Conservation (phyloP, 2,113 vertebrate genomes). For the Empidonax alnorum region DNA sequence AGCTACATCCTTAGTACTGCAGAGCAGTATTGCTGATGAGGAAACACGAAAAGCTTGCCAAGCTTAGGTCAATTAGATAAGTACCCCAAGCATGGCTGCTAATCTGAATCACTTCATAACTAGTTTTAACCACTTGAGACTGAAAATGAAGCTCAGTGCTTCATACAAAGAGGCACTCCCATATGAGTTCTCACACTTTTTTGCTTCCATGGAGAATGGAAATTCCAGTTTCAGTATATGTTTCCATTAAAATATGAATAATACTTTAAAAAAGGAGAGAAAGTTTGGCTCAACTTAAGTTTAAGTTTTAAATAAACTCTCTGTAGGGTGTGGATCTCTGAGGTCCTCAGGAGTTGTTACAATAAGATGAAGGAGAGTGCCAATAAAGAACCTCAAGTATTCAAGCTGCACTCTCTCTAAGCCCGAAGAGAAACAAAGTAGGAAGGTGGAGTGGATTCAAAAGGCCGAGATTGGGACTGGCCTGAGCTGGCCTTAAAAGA, state of each 20-base stretch:
- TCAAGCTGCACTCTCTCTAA: neutral
- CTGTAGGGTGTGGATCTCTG: neutral
- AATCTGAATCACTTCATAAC: constrained; percentile 17
- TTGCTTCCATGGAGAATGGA: neutral
- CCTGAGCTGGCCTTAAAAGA: neutral
- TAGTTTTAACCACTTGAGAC: constrained; percentile 18
- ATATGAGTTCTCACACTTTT: neutral
- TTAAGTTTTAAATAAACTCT: constrained; percentile 26
- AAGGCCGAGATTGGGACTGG: neutral
- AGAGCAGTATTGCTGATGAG: neutral
- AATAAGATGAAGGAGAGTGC: neutral
- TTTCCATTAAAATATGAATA: neutral
- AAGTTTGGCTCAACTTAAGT: neutral
- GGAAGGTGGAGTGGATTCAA: neutral
- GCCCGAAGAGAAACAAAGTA: neutral
- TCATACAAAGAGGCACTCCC: neutral
- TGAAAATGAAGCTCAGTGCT: constrained; percentile 6
- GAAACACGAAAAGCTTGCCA: neutral
- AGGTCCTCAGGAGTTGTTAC: neutral
- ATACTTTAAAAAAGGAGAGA: neutral
- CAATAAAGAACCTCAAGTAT: neutral
- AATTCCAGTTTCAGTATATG: neutral
- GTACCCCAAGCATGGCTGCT: neutral
- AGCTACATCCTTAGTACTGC: neutral
- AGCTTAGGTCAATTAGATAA: neutral